Evolutionary conservation across 2,888 invertebrate genomes (phyloP).

Genomic region (Synergus gifuensis): DNA sequence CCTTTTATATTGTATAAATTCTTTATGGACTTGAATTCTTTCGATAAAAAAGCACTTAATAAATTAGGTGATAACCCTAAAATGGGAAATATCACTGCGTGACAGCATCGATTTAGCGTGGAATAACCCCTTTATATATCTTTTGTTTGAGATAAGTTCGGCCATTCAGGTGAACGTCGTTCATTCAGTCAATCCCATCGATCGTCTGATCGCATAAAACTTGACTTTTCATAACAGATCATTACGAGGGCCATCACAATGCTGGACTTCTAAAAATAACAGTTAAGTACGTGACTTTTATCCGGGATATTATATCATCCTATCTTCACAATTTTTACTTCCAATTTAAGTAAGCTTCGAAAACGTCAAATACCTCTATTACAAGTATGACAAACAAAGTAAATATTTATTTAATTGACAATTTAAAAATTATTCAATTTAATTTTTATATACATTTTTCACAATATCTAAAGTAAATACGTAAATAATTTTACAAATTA

Average conservation of each 20-base stretch:
- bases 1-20: neutral
- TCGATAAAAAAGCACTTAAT: neutral
- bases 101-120: neutral
- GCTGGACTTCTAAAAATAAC: neutral
- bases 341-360: too few species aligned
- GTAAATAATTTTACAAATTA: too few species aligned
- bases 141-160: neutral
- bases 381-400: too few species aligned
- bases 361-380: too few species aligned
- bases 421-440: too few species aligned
- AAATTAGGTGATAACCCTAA: neutral
- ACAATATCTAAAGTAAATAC: too few species aligned
- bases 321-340: too few species aligned
- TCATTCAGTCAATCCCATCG: neutral
- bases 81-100: neutral
- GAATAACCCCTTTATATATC: constrained; percentile 17
- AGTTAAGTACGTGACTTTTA: neutral
- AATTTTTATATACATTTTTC: too few species aligned
- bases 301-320: too few species aligned
- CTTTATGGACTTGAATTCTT: neutral
- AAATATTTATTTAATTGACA: too few species aligned
- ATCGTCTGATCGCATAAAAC: neutral
- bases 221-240: too few species aligned
- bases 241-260: neutral
- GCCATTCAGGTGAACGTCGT: neutral